Evolutionary conservation across 2,797 vertebrate species (phyloP).

Genomic region (Zalophus californianus): DNA sequence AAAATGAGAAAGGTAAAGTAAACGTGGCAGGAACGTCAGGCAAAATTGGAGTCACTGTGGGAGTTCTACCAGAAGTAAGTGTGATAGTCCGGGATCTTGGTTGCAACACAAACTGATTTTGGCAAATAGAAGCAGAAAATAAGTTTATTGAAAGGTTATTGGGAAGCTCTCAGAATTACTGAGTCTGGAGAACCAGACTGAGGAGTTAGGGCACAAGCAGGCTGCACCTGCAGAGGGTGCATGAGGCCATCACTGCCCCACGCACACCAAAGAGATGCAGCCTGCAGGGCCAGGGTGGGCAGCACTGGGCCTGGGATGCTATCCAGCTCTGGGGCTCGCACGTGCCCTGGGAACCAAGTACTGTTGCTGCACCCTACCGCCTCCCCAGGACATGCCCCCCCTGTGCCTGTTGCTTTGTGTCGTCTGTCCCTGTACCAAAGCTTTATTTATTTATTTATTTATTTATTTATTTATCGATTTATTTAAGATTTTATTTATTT

Average conservation of each 20-base stretch:
- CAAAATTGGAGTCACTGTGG: background rate
- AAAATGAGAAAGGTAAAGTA: background rate
- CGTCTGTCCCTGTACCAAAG: background rate
- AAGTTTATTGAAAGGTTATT: background rate
- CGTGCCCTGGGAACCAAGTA: background rate
- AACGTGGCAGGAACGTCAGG: background rate
- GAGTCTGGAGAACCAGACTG: background rate
- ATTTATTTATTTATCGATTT: too few species aligned
- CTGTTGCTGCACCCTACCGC: background rate
- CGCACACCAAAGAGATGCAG: background rate
- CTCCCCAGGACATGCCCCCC: background rate
- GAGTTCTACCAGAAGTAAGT: background rate
- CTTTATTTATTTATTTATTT: background rate
- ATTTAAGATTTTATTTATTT: too few species aligned
- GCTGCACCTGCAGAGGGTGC: background rate
- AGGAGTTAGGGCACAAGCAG: background rate
- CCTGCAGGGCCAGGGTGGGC: background rate
- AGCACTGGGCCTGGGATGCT: background rate
- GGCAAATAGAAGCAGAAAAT: slow-evolving; percentile 29
- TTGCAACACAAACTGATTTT: background rate
- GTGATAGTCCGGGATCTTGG: background rate
- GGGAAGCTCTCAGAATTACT: background rate
- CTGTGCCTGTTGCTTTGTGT: background rate
- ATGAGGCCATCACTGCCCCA: background rate
- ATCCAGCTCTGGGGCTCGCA: background rate